Evolutionary conservation across 2,797 vertebrate genomes (phyloP).

Genomic region (Australoheros facetus): DNA sequence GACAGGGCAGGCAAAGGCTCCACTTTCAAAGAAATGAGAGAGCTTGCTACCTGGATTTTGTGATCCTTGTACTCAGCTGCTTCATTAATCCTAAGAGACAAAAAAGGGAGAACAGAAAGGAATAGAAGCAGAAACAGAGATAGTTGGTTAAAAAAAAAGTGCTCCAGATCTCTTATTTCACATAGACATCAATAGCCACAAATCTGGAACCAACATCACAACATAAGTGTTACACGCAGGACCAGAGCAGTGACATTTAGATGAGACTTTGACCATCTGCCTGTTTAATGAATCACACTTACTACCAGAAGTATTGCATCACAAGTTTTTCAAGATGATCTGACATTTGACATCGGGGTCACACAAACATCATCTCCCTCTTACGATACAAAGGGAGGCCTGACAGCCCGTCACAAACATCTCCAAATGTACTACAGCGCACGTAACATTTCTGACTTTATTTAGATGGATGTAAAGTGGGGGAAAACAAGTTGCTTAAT

Average conservation of each 20-base stretch:
- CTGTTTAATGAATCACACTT: slow-evolving; percentile 45
- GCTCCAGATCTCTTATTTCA: neutral
- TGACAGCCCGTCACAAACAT: slow-evolving; percentile 5
- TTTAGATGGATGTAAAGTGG: neutral
- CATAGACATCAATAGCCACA: neutral
- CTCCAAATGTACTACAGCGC: slow-evolving; percentile 1
- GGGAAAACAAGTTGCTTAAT: slow-evolving; percentile 27
- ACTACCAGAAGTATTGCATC: slow-evolving; percentile 27
- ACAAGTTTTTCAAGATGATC: slow-evolving; percentile 37
- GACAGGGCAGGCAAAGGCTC: slow-evolving; percentile 87
- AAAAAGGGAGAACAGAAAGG: slow-evolving; percentile 1
- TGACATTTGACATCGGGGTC: slow-evolving; percentile 53
- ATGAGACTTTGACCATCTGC: slow-evolving; percentile 54
- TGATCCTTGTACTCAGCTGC: slow-evolving; percentile 81
- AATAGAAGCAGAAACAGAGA: neutral
- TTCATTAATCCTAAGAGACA: slow-evolving; percentile 80
- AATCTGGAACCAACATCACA: slow-evolving; percentile 16
- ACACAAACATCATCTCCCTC: slow-evolving; percentile 45
- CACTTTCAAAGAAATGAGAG: slow-evolving; percentile 92
- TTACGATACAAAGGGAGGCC: slow-evolving; percentile 12
- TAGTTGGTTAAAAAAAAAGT: neutral
- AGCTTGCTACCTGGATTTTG: slow-evolving; percentile 87
- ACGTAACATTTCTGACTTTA: slow-evolving; percentile 6
- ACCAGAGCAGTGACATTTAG: slow-evolving; percentile 41
- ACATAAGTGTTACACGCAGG: slow-evolving; percentile 39